A percentile compares a stretch with the other conserved stretches of the same genome.
phyloP scores from a whole-genome alignment of 2,113 vertebrate genomes.

The Salvelinus fontinalis region DNA sequence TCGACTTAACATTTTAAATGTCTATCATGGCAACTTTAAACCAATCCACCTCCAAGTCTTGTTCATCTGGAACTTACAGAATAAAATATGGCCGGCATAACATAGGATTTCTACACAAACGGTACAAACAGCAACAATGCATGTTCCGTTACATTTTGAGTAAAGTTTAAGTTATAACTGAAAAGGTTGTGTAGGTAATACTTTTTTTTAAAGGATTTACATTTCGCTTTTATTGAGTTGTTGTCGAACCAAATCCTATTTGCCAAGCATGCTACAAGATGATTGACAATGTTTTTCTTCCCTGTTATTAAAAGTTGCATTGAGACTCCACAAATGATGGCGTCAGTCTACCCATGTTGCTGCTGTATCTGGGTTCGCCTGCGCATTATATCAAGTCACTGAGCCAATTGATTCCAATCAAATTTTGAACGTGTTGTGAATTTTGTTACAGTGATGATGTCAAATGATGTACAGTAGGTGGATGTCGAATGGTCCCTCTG shows the following conservation, averaged over 20 bases:
- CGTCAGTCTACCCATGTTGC: constrained; percentile 5
- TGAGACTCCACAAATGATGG: constrained; percentile 12
- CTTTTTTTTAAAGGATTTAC: neutral
- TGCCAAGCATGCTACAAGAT: constrained; percentile 58
- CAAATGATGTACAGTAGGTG: neutral
- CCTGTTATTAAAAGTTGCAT: constrained; percentile 9
- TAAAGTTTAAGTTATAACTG: neutral
- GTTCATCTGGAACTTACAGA: too few relatives aligned
- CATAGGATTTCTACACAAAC: too few relatives aligned
- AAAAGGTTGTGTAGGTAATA: neutral
- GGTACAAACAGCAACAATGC: too few relatives aligned
- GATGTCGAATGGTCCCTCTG: constrained; percentile 14
- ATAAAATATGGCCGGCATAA: too few relatives aligned
- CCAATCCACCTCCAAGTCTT: too few relatives aligned
- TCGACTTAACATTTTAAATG: too few relatives aligned
- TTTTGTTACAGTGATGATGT: neutral
- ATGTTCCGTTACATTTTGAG: too few relatives aligned
- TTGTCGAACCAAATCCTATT: constrained; percentile 46
- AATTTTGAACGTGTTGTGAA: neutral
- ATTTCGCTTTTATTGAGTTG: constrained; percentile 43
- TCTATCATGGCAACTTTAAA: too few relatives aligned
- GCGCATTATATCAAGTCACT: constrained; percentile 21
- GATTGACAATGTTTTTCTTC: constrained; percentile 15
- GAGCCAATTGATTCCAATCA: constrained; percentile 35
- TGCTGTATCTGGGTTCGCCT: constrained; percentile 20